Percentiles rank a stretch among this genome's conserved stretches.
Conservation (phyloP, 2,888 invertebrate species). For the Choristoneura rosaceana region DNA sequence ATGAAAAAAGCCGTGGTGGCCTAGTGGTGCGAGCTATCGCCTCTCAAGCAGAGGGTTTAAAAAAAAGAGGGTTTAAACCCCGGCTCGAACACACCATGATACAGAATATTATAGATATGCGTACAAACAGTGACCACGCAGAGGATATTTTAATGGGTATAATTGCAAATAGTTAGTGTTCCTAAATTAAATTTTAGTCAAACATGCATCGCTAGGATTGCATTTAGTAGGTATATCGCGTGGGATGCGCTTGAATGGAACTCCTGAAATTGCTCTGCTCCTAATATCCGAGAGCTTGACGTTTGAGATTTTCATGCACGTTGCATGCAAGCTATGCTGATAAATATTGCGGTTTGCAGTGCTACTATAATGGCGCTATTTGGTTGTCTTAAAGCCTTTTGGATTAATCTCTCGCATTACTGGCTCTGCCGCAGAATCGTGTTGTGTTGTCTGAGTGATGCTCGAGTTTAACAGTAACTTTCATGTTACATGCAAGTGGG, state of each 20-base stretch:
- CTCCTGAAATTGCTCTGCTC: background rate
- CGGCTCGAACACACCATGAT: too few species aligned
- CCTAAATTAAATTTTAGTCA: background rate
- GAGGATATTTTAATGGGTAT: background rate
- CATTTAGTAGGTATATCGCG: background rate
- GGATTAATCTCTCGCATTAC: background rate
- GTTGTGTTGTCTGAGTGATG: too few species aligned
- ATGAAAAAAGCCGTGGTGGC: too few species aligned
- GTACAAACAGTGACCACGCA: too few species aligned
- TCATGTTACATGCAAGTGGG: too few species aligned
- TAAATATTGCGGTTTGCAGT: constrained; percentile 6
- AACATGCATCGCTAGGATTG: background rate
- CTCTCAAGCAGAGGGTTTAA: too few species aligned
- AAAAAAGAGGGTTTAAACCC: too few species aligned
- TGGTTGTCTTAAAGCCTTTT: background rate
- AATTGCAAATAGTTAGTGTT: background rate
- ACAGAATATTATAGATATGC: too few species aligned
- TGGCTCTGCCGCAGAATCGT: background rate
- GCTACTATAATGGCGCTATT: background rate
- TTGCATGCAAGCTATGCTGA: constrained; percentile 2
- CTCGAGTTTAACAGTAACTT: too few species aligned
- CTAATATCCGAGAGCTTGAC: background rate
- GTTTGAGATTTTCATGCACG: background rate
- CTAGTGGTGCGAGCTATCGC: too few species aligned
- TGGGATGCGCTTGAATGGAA: background rate